These are phyloP conservation scores for Muraenolepis orangiensis DNA, from an alignment of 2,797 vertebrate species.

Conservation along the genomic window DNA sequence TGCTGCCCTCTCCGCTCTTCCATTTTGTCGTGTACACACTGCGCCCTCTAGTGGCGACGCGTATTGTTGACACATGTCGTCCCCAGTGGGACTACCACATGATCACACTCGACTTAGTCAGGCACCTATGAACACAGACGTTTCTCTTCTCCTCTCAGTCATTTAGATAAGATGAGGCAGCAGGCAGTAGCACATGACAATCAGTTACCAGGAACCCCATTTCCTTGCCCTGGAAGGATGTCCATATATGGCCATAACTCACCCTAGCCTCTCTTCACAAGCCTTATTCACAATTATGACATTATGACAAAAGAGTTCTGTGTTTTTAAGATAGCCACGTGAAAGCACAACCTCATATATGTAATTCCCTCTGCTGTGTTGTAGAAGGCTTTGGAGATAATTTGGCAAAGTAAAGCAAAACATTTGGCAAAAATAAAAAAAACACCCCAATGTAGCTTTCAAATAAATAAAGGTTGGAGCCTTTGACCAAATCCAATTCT, in stretches of 20 bases:
- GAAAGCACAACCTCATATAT: neutral
- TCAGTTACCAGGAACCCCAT: neutral
- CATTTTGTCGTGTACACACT: neutral
- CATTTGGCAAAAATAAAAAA: neutral
- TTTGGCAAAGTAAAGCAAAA: conserved; percentile 1
- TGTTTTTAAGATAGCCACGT: neutral
- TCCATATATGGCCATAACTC: conserved; percentile 27
- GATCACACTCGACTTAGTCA: conserved; percentile 24
- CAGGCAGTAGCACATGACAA: conserved; percentile 33
- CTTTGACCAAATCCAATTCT: conserved; percentile 31
- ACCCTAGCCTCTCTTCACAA: conserved; percentile 17
- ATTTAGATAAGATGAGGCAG: conserved; percentile 45
- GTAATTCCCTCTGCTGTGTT: neutral
- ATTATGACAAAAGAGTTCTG: no score
- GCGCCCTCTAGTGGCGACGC: conserved; percentile 51
- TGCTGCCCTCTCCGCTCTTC: neutral
- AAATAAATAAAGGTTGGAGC: conserved; percentile 48
- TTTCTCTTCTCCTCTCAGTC: conserved; percentile 26
- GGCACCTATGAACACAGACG: conserved; percentile 33
- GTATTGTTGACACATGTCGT: neutral
- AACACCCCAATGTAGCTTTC: neutral
- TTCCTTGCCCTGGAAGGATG: conserved; percentile 45
- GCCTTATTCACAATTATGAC: neutral
- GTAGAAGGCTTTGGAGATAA: neutral
- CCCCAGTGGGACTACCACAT: conserved; percentile 11